Evolutionary conservation across 2,797 vertebrate species (phyloP), one percentile per base, ranked within the genome.

Genomic region (Scomberomorus guttatus): DNA sequence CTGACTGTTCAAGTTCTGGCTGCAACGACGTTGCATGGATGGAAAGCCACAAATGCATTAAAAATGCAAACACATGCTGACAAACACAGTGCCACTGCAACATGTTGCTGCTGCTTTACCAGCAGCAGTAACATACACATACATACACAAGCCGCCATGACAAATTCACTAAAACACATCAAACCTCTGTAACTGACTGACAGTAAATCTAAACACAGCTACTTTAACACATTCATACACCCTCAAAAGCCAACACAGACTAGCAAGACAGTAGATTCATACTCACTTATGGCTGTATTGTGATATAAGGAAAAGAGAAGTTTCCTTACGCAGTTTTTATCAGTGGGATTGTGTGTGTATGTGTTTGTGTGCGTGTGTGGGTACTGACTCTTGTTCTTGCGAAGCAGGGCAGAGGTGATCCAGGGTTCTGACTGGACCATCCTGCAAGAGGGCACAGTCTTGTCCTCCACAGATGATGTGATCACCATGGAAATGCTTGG

Each of bases 341-440:
- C 13, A 14, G 15, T 65, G 50, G 3, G 14, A 22, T 15, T 44
- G 39, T 75, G 32, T 75, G 32, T 20, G 46, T 65, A 37, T 65
- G 51, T 67, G 24, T 58, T 37, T 80, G 51, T 80, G 75, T 81
- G 72, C 62, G 42, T 58, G 60, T 64, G 64, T 66, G 75, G 51
- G 69, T 91, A 96, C 96, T 96, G 92, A 97, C 96, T 96, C 95
- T 94, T 96, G 78, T 96, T 95, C 91, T 96, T 96, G 86, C 94
- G 95, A 89, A 95, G 95, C 90, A 96, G 94, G 83, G 93, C 93
- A 69, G 96, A 93, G 86, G 92, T 88, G 86, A 95, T 95, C 96
- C 96, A 97, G 83, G 95, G 90, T 86, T 96, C 96, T 6, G 95
- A 89, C 87, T 92, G 96, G 95, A 97, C 96, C 96, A 97, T 96